Base-by-base conservation (phyloP, 2,888 invertebrate species). In the Pollenia labialis region DNA sequence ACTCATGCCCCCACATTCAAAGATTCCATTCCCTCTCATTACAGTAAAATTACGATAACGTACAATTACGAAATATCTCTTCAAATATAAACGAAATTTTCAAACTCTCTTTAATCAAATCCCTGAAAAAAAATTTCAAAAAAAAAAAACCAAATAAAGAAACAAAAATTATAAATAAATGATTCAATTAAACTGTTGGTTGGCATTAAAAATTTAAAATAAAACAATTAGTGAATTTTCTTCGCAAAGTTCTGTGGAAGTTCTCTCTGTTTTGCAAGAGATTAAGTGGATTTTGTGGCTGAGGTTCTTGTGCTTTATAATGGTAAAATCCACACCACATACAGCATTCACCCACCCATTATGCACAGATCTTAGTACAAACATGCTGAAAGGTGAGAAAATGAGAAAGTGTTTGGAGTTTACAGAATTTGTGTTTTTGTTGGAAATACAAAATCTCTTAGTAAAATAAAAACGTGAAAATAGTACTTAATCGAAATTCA, bases 401-500 rank as follows among this genome's bases (percentile, higher is more conserved):
- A 18, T 68, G 46, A 62, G 72, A 16, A 11, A 18, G 44, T 64
- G 9, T 18, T 44, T 14, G 18, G 4, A 46, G 11, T 44, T 58
- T 40, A 32, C 16, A 46, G 6, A 64, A 64, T 23, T 60, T 40
- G 18, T 32, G 11, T 79, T 46, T 23, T 46, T 58, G n/a, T 62
- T 23, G 71, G 40, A 44, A 44, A 11, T 74, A 46, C 58, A 18
- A 69, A 75, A 85, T 69, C 75, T 75, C 69, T 85, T 80, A 44
- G 23, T 40, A 71, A 50, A 64, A 44, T 32, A 72, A 46, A 69
- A 74, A 76, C 8, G 8, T 69, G 66, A 52, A 71, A 77, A 79
- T 42, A 77, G 72, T 54, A 40, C 42, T 81, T 77, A 76, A 77
- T 68, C 46, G 77, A 77, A 81, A 81, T 68, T 77, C 77, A 66